Evolutionary conservation across 53 echinoderm and acorn worm genomes (phyloP), one percentile per base, ranked within the genome.

Genomic region (Luidia sarsii): DNA sequence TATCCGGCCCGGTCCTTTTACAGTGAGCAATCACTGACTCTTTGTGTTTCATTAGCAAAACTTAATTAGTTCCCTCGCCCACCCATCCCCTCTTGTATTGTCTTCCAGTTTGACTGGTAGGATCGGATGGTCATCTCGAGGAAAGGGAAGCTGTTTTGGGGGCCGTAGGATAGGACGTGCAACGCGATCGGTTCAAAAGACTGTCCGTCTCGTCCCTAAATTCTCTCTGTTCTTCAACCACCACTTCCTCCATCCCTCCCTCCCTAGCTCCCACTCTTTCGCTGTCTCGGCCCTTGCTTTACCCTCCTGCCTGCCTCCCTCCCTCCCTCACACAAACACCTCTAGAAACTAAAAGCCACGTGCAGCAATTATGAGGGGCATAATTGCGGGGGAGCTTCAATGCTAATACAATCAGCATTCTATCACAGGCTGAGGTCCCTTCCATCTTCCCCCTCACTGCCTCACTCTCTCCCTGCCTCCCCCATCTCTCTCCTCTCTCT

Each of bases 331-430:
- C 3, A 20, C 37, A 34, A 49, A 24, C n/a, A n/a, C 36, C 53
- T 54, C 72, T 35, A 56, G 36, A 56, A 72, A 52, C 72, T 72
- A 72, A 72, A 72, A 72, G 72, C 72, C 56, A 36, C 33, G 72
- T 39, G 72, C 55, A 72, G 72, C 72, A 55, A 72, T 72, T 72
- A 72, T 52, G 72, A 29, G 28, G 50, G 37, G 72, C 72, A 72
- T 72, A 72, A 72, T 72, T 72, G 72, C 55, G 33, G 55, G 35
- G 55, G n/a, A n/a, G 39, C 56, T 72, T 56, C 72, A 35, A 72
- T 72, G 72, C 72, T 72, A 72, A 72, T 72, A 56, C 55, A 72
- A 72, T 72, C 72, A 72, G 35, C 22, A 27, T 70, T 60, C 36
- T 72, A 53, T 80, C 80, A 87, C 33, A 35, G 68, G 6, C 24